Base-by-base conservation (phyloP, 2,888 invertebrate genomes). In the Rhagonycha lutea region DNA sequence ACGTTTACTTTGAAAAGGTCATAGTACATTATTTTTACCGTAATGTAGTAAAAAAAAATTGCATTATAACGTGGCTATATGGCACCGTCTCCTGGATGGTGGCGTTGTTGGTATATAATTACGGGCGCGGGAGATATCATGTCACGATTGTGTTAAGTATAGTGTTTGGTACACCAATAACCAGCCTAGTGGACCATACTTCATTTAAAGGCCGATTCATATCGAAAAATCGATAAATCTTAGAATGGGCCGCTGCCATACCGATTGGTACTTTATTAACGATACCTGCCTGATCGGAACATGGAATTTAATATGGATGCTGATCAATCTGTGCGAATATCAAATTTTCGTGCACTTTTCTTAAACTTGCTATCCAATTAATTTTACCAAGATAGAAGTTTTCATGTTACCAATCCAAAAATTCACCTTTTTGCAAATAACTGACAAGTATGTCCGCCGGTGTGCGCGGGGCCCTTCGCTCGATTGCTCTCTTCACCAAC, bases 121-220 rank as follows among this genome's bases (percentile, higher is more conserved):
- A 87, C 84, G 86, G 86, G 84, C 85, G 86, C 83, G 85, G 84
- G 85, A 86, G 86, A 87, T 86, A 85, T 86, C 86, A 86, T 86
- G 87, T 87, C 87, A 87, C 87, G 87, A 87, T 87, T 87, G 86
- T 85, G 86, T 85, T 87, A 87, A 87, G 86, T 87, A 87, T 87
- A 87, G 87, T 87, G 86, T 87, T 87, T 86, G 86, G 86, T 86
- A 85, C 86, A 86, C 86, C 86, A 87, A 86, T 86, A 86, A 87
- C 85, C 85, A 82, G 83, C 80, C 82, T 79, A 84, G 83, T 82
- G 81, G 85, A 82, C 85, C 86, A 85, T 76, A 79, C 75, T 76
- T 75, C 74, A 74, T 77, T 68, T 70, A 74, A 74, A 75, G 68
- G 69, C 65, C 75, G 77, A 77, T 79, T 73, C 70, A 65, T 76